Evolutionary conservation across 2,797 vertebrate species (phyloP), one percentile per base, ranked within the genome.

Genomic region (Choloepus didactylus): DNA sequence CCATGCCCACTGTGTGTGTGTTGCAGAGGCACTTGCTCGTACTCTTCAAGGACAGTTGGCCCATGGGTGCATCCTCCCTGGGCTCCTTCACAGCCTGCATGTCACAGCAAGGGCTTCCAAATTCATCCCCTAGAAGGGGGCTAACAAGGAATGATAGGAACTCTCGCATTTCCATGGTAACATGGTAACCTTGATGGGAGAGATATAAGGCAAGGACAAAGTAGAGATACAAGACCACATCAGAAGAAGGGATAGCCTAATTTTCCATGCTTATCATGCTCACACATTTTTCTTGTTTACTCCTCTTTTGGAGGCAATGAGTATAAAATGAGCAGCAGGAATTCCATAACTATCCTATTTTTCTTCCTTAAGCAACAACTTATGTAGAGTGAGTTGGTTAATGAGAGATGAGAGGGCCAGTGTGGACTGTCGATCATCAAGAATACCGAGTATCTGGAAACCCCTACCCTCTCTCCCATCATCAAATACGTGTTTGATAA

Each of bases 401-500:
- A 93, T 25, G 67, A 93, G 31, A 79, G 31, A 66, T 64, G 67
- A 89, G 38, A 62, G 10, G 44, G 75, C 66, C 69, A 29, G 7
- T 38, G 35, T 90, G 19, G 56, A 59, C 8, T 80, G 29, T 46
- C 51, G 62, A 21, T 77, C 51, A 91, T 29, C 31, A 79, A 29
- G 41, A 21, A 2, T 31, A 69, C 44, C 35, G 70, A n/a, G 6
- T 72, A 46, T 62, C 46, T 93, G 66, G 9, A 54, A 62, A 72
- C 29, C 3, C 14, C 54, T 16, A 67, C 12, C 80, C 27, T 67
- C 51, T 89, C 3, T 89, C 35, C 70, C 9, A 31, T 79, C 25
- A 87, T 54, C 70, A 84, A 87, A 81, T 87, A 59, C 5, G 59
- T 0, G 8, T 92, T 93, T 81, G 66, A 21, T 72, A 54, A 97